phyloP scores from a whole-genome alignment of 2,888 invertebrate species.

The Choreutis nemorana region DNA sequence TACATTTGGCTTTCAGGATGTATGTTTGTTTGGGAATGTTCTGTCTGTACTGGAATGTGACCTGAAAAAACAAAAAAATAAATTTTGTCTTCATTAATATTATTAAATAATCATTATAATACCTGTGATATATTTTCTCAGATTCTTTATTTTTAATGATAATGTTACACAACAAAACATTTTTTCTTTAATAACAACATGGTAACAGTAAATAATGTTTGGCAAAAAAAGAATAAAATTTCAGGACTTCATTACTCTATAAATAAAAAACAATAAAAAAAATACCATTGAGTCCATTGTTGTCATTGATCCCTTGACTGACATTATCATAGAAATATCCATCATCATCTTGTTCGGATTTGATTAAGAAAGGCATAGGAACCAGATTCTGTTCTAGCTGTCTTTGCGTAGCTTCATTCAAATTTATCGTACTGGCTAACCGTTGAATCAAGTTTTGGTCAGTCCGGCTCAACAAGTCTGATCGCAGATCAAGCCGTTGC shows the following conservation, averaged over 20 bases:
- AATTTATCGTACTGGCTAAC: constrained; percentile 17
- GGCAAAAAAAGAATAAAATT: background rate
- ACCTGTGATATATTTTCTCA: too few relatives aligned
- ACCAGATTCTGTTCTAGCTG: constrained; percentile 27
- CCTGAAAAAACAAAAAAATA: constrained; percentile 28
- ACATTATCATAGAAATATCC: constrained; percentile 44
- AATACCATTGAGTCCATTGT: constrained; percentile 37
- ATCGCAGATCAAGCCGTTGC: constrained; percentile 17
- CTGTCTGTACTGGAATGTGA: constrained; percentile 23
- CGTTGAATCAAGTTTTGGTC: constrained; percentile 19
- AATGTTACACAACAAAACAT: background rate
- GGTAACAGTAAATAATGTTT: background rate
- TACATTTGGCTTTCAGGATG: constrained; percentile 33
- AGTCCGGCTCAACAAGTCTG: background rate
- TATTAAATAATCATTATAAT: too few relatives aligned
- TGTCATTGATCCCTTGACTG: constrained; percentile 21
- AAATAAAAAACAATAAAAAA: constrained; percentile 7
- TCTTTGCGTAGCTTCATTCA: constrained; percentile 18
- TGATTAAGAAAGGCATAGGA: constrained; percentile 49
- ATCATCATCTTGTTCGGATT: constrained; percentile 50
- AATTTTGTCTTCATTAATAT: constrained; percentile 1
- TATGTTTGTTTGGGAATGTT: constrained; percentile 19
- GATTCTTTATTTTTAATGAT: too few relatives aligned
- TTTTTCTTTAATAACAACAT: background rate
- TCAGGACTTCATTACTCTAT: background rate